Conservation (phyloP, 2,113 vertebrate species). For the Buteo buteo region DNA sequence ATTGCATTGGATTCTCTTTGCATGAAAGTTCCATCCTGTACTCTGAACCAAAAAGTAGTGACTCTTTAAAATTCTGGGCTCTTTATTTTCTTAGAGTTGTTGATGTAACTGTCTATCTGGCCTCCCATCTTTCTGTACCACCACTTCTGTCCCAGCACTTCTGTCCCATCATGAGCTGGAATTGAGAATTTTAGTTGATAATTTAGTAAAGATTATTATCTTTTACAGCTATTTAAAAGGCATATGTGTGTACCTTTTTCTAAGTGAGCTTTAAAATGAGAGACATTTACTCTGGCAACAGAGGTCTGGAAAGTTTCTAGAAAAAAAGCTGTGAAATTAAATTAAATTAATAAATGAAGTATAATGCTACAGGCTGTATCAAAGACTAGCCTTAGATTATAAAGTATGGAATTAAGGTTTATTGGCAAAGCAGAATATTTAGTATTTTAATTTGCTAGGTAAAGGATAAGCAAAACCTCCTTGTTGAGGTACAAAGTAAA, state of each 20-base stretch:
- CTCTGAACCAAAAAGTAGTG: background rate
- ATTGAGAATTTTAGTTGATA: background rate
- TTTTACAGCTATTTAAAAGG: background rate
- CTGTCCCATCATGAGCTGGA: background rate
- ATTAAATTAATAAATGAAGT: background rate
- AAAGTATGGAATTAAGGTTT: background rate
- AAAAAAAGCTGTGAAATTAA: background rate
- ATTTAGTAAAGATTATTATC: background rate
- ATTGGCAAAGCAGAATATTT: background rate
- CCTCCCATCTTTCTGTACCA: background rate
- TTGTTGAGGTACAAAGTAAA: background rate
- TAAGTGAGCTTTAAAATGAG: background rate
- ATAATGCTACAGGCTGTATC: background rate
- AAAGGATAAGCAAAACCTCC: background rate
- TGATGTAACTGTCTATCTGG: background rate
- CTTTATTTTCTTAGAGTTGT: background rate
- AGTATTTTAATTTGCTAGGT: background rate
- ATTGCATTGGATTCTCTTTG: background rate
- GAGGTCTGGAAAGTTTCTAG: background rate
- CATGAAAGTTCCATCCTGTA: background rate
- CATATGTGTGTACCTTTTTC: background rate
- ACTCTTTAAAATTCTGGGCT: background rate
- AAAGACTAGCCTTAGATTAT: background rate
- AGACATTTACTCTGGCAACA: background rate
- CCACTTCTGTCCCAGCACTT: background rate